These are phyloP conservation scores for Cheilosia grossa DNA, from an alignment of 2,888 invertebrate genomes.

Conservation along the genomic window DNA sequence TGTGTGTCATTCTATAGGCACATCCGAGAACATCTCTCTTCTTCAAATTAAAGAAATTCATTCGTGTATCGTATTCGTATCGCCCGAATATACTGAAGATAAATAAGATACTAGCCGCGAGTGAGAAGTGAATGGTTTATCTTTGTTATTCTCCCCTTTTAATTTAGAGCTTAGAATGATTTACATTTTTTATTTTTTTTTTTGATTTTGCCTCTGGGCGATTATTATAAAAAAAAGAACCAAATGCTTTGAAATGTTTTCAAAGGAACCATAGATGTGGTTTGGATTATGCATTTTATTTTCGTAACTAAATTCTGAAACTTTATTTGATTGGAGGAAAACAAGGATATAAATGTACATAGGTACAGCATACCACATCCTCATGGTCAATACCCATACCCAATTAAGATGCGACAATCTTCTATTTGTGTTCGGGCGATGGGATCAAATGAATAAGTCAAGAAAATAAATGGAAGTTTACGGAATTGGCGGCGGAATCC, in stretches of 20 bases:
- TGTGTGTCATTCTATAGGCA: background rate
- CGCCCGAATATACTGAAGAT: slow-evolving; percentile 32
- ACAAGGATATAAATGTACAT: background rate
- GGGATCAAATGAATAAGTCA: slow-evolving; percentile 26
- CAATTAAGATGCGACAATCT: slow-evolving; percentile 49
- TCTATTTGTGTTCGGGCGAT: slow-evolving; percentile 18
- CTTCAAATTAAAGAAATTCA: slow-evolving; percentile 40
- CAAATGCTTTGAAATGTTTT: background rate
- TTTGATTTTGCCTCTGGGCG: slow-evolving; percentile 38
- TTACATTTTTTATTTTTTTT: slow-evolving; percentile 48
- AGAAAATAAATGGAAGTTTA: slow-evolving; percentile 11
- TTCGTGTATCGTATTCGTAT: slow-evolving; percentile 54
- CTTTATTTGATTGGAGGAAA: slow-evolving; percentile 22
- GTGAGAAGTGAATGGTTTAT: slow-evolving; percentile 52
- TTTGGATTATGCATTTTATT: slow-evolving; percentile 4
- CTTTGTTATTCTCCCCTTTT: slow-evolving; percentile 44
- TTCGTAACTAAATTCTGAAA: background rate
- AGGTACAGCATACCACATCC: background rate
- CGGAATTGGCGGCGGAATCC: background rate
- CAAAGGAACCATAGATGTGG: slow-evolving; percentile 17
- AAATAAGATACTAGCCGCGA: slow-evolving; percentile 57
- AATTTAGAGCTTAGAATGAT: slow-evolving; percentile 61
- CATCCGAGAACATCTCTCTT: slow-evolving; percentile 24
- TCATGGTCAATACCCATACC: slow-evolving; percentile 14
- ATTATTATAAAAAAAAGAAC: slow-evolving; percentile 2